Evolutionary conservation across 2,797 vertebrate genomes (phyloP).

Genomic region (Labeo calbasu): DNA sequence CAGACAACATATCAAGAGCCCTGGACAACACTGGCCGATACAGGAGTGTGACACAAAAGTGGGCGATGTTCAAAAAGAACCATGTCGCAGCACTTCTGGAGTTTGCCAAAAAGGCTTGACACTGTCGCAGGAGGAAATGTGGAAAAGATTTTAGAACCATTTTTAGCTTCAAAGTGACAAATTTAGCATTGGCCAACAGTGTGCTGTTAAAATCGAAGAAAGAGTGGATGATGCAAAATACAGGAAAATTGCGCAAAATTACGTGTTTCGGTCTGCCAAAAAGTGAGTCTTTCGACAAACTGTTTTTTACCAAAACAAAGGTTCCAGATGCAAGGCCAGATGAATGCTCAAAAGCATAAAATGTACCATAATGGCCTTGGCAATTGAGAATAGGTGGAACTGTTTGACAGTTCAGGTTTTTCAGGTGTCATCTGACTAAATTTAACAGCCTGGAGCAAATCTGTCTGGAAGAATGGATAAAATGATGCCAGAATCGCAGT

Average conservation of each 20-base stretch:
- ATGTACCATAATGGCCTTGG: neutral
- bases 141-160: neutral
- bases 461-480: neutral
- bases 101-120: constrained; percentile 15
- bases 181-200: neutral
- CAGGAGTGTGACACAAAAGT: constrained; percentile 3
- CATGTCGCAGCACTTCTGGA: constrained; percentile 21
- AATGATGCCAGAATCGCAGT: neutral
- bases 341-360: neutral
- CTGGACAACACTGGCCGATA: neutral
- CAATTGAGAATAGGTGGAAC: neutral
- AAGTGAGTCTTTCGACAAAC: neutral
- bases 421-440: neutral
- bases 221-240: neutral
- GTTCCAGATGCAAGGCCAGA: neutral
- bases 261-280: neutral
- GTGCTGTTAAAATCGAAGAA: neutral
- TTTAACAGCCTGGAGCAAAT: neutral
- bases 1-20: constrained; percentile 14
- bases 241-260: neutral
- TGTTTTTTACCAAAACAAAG: neutral
- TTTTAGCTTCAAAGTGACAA: neutral
- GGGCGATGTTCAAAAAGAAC: neutral
- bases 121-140: neutral
- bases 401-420: constrained; percentile 7